These are phyloP conservation scores for Lasioglossum lativentre DNA, from an alignment of 2,888 invertebrate species.

Conservation along the genomic window DNA sequence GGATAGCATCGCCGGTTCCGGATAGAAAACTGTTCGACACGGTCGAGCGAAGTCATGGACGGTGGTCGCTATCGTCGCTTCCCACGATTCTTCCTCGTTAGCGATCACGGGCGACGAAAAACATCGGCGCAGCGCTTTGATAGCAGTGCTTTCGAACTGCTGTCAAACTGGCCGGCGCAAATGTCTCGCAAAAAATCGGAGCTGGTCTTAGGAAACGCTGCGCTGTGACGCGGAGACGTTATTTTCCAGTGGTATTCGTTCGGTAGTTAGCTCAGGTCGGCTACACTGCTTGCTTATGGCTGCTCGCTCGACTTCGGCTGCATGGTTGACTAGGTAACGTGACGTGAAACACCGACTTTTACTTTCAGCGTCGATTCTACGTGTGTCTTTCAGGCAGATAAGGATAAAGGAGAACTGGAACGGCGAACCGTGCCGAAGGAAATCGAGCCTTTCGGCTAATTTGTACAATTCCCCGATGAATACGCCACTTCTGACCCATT, in stretches of 20 bases:
- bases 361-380: conserved; percentile 76
- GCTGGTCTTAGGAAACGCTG: conserved; percentile 24
- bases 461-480: conserved; percentile 40
- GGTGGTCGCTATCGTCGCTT: neutral
- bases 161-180: neutral
- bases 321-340: conserved; percentile 69
- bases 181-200: conserved; percentile 30
- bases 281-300: conserved; percentile 38
- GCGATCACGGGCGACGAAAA: neutral
- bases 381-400: conserved; percentile 55
- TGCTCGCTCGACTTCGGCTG: conserved; percentile 51
- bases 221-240: conserved; percentile 20
- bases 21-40: conserved; percentile 44
- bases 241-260: conserved; percentile 46
- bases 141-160: neutral
- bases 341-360: conserved; percentile 77
- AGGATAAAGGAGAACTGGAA: conserved; percentile 65
- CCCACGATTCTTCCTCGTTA: conserved; percentile 4
- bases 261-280: conserved; percentile 43
- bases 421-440: conserved; percentile 28
- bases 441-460: conserved; percentile 25
- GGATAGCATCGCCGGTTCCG: neutral
- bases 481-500: conserved; percentile 15
- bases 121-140: neutral
- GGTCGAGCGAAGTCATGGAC: conserved; percentile 22